Evolutionary conservation across 2,113 vertebrate species (phyloP), one percentile per base, ranked within the genome.

Genomic region (Miniopterus natalensis): DNA sequence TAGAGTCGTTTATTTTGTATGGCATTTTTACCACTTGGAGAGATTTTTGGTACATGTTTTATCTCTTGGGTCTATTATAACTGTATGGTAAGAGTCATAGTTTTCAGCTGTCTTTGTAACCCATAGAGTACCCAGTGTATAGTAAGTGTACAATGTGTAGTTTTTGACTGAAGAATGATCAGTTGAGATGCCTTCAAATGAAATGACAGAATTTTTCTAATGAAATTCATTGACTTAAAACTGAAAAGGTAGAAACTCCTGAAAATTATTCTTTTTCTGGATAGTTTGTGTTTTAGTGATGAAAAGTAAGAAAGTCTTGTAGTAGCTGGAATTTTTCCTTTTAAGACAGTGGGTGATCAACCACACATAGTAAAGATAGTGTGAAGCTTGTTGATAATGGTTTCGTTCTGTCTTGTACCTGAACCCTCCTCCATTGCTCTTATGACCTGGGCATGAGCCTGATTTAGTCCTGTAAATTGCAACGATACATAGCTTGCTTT

Each of bases 271-370:
- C 17, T 86, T 81, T 93, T 89, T 85, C 47, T 97, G 53, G 1
- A 27, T 88, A 84, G n/a, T 94, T 94, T 27, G 14, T 84, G 29
- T 87, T 92, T 95, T 92, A 94, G 20, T 79, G 42, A 90, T 93
- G 73, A 84, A 40, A 84, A 92, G 40, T 92, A 83, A 45, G 53
- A 81, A 95, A 61, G 18, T 65, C 65, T 84, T 63, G 12, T 89
- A 61, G 78, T 83, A 10, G 59, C 49, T 53, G n/a, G 15, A 93
- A 80, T 73, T 88, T 87, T 45, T 95, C 78, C 25, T 93, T 9
- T 85, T 75, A 40, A 29, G 49, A 55, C 17, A 88, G 65, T 93
- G 14, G 71, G 45, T 96, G 53, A 49, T 90, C 27, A 81, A 49
- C 57, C 66, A n/a, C 40, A 63, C 17, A 45, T 63, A 73, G 47